Percentiles rank a stretch among this genome's conserved stretches.
Conservation (phyloP, 2,797 vertebrate species). For the Acropternis orthonyx region DNA sequence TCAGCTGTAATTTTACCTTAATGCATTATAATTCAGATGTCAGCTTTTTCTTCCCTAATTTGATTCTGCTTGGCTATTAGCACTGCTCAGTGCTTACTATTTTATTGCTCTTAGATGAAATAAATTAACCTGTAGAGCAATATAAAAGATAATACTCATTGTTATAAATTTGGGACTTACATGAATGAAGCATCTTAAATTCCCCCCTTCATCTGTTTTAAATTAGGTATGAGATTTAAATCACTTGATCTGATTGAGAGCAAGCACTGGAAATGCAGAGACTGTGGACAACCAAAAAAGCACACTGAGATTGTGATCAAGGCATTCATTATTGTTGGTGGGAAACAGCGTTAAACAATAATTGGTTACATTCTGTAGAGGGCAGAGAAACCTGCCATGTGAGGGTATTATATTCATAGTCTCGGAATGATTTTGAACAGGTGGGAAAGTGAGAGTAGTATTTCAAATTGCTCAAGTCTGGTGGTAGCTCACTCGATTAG, state of each 20-base stretch:
- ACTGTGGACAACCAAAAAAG: slow-evolving; percentile 7
- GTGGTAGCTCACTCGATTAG: background rate
- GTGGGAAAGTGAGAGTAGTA: background rate
- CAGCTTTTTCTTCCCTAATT: slow-evolving; percentile 45
- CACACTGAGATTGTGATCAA: background rate
- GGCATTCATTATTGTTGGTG: slow-evolving; percentile 18
- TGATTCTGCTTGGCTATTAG: slow-evolving; percentile 52
- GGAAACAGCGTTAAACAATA: background rate
- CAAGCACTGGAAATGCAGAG: background rate
- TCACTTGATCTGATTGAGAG: slow-evolving; percentile 36
- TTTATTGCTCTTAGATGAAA: slow-evolving; percentile 61
- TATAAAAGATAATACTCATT: slow-evolving; percentile 44
- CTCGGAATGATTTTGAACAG: background rate
- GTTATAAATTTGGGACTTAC: slow-evolving; percentile 50
- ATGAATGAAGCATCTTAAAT: slow-evolving; percentile 6
- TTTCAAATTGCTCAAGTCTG: background rate
- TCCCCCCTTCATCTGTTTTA: slow-evolving; percentile 47
- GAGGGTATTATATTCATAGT: background rate
- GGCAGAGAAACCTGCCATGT: background rate
- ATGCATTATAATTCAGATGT: slow-evolving; percentile 51
- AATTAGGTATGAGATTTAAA: slow-evolving; percentile 60
- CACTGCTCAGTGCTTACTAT: background rate
- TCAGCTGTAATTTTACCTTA: slow-evolving; percentile 45
- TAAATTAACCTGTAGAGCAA: slow-evolving; percentile 43
- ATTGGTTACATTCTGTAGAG: background rate